phyloP scores from a whole-genome alignment of 2,888 invertebrate species.

The Tipula helvola region DNA sequence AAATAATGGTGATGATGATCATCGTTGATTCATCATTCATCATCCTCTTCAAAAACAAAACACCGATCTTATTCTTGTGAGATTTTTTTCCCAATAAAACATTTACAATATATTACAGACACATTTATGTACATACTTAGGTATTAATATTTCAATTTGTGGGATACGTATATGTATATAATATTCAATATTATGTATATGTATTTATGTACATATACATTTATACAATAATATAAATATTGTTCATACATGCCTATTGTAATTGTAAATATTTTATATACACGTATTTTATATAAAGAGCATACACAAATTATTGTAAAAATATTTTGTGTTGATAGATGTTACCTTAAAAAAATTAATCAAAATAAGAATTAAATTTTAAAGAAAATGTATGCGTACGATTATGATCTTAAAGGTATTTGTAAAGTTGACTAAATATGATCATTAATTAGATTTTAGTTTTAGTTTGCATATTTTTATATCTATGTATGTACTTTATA shows the following conservation, averaged over 20 bases:
- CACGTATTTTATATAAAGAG: too few relatives aligned
- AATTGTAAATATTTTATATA: too few relatives aligned
- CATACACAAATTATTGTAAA: too few relatives aligned
- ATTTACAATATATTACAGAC: too few relatives aligned
- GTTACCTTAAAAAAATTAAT: not conserved
- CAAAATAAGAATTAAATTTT: too few relatives aligned
- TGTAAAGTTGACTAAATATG: not conserved
- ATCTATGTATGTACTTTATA: not conserved
- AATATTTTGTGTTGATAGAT: not conserved
- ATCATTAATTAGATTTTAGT: not conserved
- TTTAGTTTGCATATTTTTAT: not conserved
- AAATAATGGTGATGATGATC: not conserved
- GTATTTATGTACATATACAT: too few relatives aligned
- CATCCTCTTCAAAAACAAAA: not conserved
- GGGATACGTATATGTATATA: too few relatives aligned
- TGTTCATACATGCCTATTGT: too few relatives aligned
- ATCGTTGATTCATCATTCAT: not conserved
- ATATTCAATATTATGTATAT: too few relatives aligned
- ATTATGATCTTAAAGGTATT: not conserved
- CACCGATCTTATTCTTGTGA: not conserved
- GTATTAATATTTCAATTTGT: too few relatives aligned
- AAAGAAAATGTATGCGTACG: not conserved
- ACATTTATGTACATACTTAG: too few relatives aligned
- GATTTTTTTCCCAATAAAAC: not conserved
- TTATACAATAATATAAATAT: too few relatives aligned